Evolutionary conservation across 92 coral and sea anemone genomes (phyloP), one percentile per base, ranked within the genome.

Genomic region (Phenganax subtilis): DNA sequence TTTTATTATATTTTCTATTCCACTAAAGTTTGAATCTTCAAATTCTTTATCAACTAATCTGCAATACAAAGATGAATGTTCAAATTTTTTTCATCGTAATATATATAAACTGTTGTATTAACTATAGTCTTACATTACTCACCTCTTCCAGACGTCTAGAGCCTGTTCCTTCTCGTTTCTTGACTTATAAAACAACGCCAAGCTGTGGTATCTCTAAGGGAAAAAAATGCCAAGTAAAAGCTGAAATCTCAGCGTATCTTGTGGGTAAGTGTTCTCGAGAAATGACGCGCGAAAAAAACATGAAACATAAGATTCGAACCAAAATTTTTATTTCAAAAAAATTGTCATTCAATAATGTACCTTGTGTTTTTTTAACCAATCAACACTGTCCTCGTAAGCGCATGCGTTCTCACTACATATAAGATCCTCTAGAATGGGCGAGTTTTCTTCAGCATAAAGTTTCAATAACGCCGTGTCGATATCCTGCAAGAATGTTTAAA

Each of bases 121-220:
- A 75, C 52, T 71, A 79, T 64, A 11, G 3, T 81, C 52, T 7
- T 12, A 0, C 14, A 6, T 10, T 9, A 37, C 58, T 54, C 74
- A 91, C 97, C 90, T 91, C 85, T 89, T 93, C 97, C 97, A 93
- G 15, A 91, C 86, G 72, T 84, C 93, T 31, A 93, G 57, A 12
- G 97, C 92, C 80, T 89, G 86, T 20, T 79, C 78, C 28, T 85
- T 86, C 72, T 91, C 93, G 54, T 90, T 87, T 77, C 84, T 88
- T 69, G 88, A 75, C 51, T 88, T 62, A 80, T 89, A 87, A 84
- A 91, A 93, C 71, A 91, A 55, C 2, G 96, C 97, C 89, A 89
- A 55, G 6, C 92, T 89, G 65, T 93, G 97, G 81, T 86, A 88
- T 66, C 97, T 70, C 97, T 93, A 54, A 27, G 47, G 47, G 47